phyloP scores from a whole-genome alignment of 2,113 vertebrate species.

The Acanthisitta chloris region DNA sequence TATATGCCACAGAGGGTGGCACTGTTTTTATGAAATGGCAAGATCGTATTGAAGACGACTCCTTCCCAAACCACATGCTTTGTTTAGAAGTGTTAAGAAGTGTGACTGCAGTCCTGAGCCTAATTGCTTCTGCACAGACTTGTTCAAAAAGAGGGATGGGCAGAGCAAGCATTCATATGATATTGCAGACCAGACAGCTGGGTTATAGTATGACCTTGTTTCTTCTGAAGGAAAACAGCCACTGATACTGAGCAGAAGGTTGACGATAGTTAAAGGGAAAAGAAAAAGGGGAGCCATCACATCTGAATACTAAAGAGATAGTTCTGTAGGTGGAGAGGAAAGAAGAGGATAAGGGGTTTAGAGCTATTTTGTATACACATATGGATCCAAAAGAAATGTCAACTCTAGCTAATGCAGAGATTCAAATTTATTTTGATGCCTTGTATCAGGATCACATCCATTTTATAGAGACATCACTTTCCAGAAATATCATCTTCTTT shows the following conservation, averaged over 20 bases:
- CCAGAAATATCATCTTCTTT: not conserved
- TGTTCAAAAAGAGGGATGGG: not conserved
- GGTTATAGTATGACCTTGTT: not conserved
- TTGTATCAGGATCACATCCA: not conserved
- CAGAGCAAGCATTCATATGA: not conserved
- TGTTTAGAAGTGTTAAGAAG: not conserved
- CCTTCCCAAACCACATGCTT: not conserved
- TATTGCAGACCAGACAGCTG: not conserved
- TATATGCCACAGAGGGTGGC: accelerated
- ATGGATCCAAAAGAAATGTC: not conserved
- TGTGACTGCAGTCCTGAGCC: not conserved
- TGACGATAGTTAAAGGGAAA: not conserved
- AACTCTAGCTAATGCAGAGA: not conserved
- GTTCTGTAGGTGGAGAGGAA: not conserved
- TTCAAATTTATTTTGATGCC: not conserved
- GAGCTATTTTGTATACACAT: not conserved
- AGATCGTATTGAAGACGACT: not conserved
- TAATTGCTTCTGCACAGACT: accelerated
- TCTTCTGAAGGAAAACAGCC: not conserved
- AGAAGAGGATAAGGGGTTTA: not conserved
- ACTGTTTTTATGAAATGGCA: not conserved
- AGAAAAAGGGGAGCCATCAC: not conserved
- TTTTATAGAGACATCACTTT: not conserved
- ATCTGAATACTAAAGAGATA: not conserved
- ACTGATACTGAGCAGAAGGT: not conserved